phyloP scores from a whole-genome alignment of 1,140 invertebrate genomes.

The Rhopalosiphum maidis region DNA sequence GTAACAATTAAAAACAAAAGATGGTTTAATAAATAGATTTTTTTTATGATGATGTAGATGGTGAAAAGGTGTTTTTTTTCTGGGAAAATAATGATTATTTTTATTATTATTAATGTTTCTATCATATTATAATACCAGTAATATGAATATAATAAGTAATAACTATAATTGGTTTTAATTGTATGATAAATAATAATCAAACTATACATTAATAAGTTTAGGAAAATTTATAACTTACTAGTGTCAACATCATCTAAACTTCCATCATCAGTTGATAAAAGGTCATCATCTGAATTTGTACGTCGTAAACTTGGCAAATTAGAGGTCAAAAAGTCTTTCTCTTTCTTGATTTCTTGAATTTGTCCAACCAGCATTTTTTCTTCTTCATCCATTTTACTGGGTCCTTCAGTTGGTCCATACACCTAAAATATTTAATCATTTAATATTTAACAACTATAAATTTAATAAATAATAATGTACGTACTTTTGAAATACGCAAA shows the following conservation, averaged over 20 bases:
- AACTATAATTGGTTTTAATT: not conserved
- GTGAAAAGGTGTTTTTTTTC: not conserved
- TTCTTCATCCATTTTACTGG: slow-evolving; percentile 68
- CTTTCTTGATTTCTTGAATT: slow-evolving; percentile 77
- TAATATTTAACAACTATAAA: not conserved
- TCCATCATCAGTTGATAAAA: slow-evolving; percentile 72
- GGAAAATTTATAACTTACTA: slow-evolving; percentile 28
- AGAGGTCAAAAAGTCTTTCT: slow-evolving; percentile 82
- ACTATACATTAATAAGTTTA: not conserved
- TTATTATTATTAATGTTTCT: not conserved
- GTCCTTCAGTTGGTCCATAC: slow-evolving; percentile 67
- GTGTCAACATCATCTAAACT: slow-evolving; percentile 68
- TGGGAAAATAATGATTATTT: not conserved
- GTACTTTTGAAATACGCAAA: slow-evolving; percentile 75
- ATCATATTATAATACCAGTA: not conserved
- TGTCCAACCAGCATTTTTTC: slow-evolving; percentile 75
- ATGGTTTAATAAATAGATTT: not conserved
- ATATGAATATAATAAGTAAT: not conserved
- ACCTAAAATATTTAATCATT: not conserved
- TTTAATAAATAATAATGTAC: slow-evolving; percentile 38
- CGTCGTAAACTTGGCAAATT: slow-evolving; percentile 78
- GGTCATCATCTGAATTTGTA: slow-evolving; percentile 84
- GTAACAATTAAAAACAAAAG: not conserved
- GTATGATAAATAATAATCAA: not conserved
- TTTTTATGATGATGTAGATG: not conserved